These are phyloP conservation scores for Pheosia tremula DNA, from an alignment of 2,888 invertebrate genomes.

Conservation along the genomic window DNA sequence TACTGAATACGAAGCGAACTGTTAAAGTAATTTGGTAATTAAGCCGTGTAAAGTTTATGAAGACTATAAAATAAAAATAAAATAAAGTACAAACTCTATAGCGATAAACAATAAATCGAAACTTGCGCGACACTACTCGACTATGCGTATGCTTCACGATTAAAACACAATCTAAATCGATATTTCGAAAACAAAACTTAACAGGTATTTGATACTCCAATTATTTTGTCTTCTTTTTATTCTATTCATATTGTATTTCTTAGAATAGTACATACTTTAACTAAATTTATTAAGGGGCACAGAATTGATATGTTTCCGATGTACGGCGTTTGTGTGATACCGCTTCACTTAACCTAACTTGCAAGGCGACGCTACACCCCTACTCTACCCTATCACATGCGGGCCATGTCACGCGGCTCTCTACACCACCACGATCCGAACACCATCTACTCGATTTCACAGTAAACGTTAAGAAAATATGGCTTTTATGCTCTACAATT, in stretches of 20 bases:
- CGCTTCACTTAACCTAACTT: conserved; percentile 83
- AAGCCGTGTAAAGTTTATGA: conserved; percentile 67
- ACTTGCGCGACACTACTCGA: conserved; percentile 76
- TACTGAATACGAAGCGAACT: conserved; percentile 80
- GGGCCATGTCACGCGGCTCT: conserved; percentile 79
- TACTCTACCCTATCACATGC: conserved; percentile 81
- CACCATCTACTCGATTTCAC: conserved; percentile 72
- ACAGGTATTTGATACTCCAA: conserved; percentile 80
- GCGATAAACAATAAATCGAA: conserved; percentile 63
- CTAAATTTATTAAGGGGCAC: conserved; percentile 89
- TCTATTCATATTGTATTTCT: conserved; percentile 82
- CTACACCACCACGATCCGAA: conserved; percentile 55
- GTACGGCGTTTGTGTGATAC: conserved; percentile 87
- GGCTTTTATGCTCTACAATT: conserved; percentile 46
- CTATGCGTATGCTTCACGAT: conserved; percentile 59
- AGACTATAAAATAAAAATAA: conserved; percentile 69
- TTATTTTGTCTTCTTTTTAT: conserved; percentile 73
- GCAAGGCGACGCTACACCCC: conserved; percentile 82
- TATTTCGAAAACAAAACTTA: conserved; percentile 79
- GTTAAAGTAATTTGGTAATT: conserved; percentile 80
- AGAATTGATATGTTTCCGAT: conserved; percentile 92
- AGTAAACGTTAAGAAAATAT: conserved; percentile 73
- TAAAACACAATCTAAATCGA: conserved; percentile 64
- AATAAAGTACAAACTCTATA: conserved; percentile 62
- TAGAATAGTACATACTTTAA: conserved; percentile 76